Base-by-base conservation (phyloP, 2,888 invertebrate genomes). In the Pimpla rufipes region DNA sequence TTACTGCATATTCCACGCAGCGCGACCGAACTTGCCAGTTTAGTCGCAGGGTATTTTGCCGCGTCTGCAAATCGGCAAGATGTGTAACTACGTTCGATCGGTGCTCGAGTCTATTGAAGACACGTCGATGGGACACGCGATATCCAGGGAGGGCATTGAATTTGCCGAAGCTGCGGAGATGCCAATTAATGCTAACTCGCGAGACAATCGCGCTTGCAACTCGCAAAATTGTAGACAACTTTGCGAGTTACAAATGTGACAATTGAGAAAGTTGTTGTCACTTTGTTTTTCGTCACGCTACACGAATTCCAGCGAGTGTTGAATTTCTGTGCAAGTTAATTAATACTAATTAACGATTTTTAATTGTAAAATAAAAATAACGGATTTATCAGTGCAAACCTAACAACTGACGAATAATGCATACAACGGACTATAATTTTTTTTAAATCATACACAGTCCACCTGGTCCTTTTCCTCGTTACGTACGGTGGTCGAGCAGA, bases 1-100 rank as follows among this genome's bases (percentile, higher is more conserved):
- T 74, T 50, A 18, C 74, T 35, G 67, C 52, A 18, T 37, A 75
- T 64, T 68, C 13, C 75, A 64, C 16, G n/a, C n/a, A n/a, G n/a
- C n/a, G n/a, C 52, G 37, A 23, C 21, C 13, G 23, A 50, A 57
- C 37, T 59, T 23, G 68, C 67, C 37, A n/a, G n/a, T n/a, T n/a
- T n/a, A n/a, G n/a, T 71, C 29, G 16, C 8, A 42, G 23, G 21
- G n/a, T n/a, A 42, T 62, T 50, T 47, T 37, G 6, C 16, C 18
- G 13, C 21, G n/a, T n/a, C n/a, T n/a, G n/a, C n/a, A n/a, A 35
- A 37, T 18, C 45, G 40, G 13, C n/a, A 35, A 13, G 42, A 47
- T 8, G 16, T 62, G 59, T 21, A 10, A 62, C 50, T 73, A 62
- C 59, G 37, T 62, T 64, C 55, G 13, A 74, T 62, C 29, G n/a